Conservation (phyloP, 2,888 invertebrate species). For the Bombylius major region DNA sequence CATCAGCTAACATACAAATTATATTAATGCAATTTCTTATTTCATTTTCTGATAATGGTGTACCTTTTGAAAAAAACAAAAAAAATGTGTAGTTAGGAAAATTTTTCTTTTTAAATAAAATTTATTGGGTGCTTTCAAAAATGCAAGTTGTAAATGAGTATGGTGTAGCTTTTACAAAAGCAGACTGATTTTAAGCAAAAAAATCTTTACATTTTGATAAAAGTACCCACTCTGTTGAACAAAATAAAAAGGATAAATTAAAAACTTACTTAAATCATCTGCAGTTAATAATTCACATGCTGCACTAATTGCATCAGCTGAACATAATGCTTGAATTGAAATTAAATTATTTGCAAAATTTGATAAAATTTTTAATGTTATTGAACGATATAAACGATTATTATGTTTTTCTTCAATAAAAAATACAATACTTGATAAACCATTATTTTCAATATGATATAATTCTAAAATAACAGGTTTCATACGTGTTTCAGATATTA, state of each 20-base stretch:
- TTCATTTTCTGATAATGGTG: slow-evolving; percentile 27
- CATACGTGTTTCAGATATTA: slow-evolving; percentile 26
- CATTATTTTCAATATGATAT: slow-evolving; percentile 3
- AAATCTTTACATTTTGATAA: too few relatives aligned
- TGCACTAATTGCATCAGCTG: slow-evolving; percentile 30
- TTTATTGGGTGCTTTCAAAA: neutral
- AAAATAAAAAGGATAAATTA: too few relatives aligned
- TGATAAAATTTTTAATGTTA: slow-evolving; percentile 29
- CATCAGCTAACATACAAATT: slow-evolving; percentile 29
- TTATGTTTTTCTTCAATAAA: slow-evolving; percentile 24
- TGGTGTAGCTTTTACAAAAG: too few relatives aligned
- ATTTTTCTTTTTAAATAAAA: neutral
- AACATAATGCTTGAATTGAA: slow-evolving; percentile 26
- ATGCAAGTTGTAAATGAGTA: too few relatives aligned
- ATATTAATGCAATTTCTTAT: slow-evolving; percentile 30
- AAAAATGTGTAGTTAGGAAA: too few relatives aligned
- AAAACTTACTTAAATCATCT: slow-evolving; percentile 20
- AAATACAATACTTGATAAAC: slow-evolving; percentile 28
- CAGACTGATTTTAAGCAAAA: too few relatives aligned
- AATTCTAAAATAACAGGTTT: slow-evolving; percentile 23
- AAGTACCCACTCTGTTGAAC: too few relatives aligned
- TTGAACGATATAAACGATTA: slow-evolving; percentile 24
- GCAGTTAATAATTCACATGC: slow-evolving; percentile 29
- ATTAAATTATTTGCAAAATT: slow-evolving; percentile 30
- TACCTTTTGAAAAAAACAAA: slow-evolving; percentile 8